These are phyloP conservation scores for Propithecus perrieri DNA, from an alignment of 2,797 vertebrate species.

Conservation along the genomic window DNA sequence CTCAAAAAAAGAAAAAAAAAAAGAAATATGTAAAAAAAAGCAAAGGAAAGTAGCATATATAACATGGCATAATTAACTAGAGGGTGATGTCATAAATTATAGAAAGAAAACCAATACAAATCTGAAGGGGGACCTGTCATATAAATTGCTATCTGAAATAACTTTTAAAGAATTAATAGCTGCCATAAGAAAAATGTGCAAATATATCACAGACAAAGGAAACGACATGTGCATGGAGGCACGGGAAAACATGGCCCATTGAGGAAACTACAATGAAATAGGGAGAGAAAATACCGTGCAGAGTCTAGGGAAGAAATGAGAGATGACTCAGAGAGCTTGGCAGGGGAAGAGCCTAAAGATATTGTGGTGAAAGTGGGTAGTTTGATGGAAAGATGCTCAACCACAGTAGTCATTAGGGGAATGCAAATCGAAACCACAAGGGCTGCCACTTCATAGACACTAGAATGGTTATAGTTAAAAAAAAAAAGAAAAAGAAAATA, in stretches of 20 bases:
- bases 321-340: neutral
- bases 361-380: neutral
- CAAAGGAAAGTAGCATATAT: neutral
- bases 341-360: neutral
- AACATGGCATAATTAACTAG: neutral
- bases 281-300: neutral
- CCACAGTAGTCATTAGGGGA: neutral
- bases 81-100: neutral
- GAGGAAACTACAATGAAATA: neutral
- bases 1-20: too few species aligned
- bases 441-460: neutral
- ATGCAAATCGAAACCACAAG: neutral
- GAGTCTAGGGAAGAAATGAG: neutral
- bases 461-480: neutral
- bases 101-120: neutral
- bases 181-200: neutral
- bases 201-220: neutral
- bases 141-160: neutral
- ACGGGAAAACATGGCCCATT: neutral
- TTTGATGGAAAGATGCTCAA: neutral
- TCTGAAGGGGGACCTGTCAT: neutral
- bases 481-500: neutral
- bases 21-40: neutral
- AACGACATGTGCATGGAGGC: neutral
- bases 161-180: neutral